Conservation (phyloP, 2,113 vertebrate genomes). For the Cryptotis parvus region DNA sequence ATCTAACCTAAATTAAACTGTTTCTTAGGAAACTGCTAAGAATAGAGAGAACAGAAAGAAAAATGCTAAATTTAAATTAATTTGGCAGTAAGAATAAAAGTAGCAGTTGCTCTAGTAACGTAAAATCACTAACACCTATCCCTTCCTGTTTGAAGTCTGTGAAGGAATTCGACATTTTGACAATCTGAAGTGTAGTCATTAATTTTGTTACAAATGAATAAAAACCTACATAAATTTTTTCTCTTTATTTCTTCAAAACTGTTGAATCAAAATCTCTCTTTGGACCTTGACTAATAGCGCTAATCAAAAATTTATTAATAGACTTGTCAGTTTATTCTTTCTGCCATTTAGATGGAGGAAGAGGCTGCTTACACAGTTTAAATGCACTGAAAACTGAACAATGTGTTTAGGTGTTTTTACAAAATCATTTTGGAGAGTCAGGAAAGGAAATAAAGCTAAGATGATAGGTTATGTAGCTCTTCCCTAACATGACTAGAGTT, state of each 20-base stretch:
- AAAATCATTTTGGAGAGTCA: conserved; percentile 18
- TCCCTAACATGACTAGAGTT: conserved; percentile 5
- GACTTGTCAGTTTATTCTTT: conserved; percentile 42
- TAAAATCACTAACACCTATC: not conserved
- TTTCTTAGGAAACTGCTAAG: not conserved
- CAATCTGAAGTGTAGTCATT: conserved; percentile 63
- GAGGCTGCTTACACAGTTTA: not conserved
- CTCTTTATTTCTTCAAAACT: conserved; percentile 46
- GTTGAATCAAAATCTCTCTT: conserved; percentile 54
- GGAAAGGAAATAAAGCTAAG: not conserved
- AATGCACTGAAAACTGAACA: conserved; percentile 23
- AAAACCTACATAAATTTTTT: conserved; percentile 40
- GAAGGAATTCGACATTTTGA: conserved; percentile 72
- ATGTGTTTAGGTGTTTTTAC: not conserved
- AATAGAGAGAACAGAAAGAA: not conserved
- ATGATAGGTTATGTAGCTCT: not conserved
- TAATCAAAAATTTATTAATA: conserved; percentile 69
- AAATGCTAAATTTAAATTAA: not conserved
- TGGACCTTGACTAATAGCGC: conserved; percentile 7
- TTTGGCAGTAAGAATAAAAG: conserved; percentile 52
- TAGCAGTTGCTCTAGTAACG: conserved; percentile 30
- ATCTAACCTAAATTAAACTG: not conserved
- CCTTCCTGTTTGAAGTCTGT: conserved; percentile 32
- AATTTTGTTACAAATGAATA: conserved; percentile 51
- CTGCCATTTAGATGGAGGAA: not conserved